Conservation (phyloP, 2,888 invertebrate species). For the Tipula helvola region DNA sequence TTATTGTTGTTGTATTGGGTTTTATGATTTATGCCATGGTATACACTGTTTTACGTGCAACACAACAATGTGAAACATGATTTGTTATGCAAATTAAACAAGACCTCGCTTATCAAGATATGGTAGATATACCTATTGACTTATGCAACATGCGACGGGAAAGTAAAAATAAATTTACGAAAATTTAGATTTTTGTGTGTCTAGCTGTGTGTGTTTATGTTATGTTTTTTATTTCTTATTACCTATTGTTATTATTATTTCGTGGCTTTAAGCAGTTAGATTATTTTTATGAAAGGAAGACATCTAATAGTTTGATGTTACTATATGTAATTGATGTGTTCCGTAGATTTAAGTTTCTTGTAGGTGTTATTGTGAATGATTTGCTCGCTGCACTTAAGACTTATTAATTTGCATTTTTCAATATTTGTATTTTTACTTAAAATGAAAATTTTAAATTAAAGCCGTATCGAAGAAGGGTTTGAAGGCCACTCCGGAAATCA, state of each 20-base stretch:
- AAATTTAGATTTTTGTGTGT: not conserved
- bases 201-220: not conserved
- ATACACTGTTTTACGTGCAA: not conserved
- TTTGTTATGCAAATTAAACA: not conserved
- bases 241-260: not conserved
- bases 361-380: too few relatives aligned
- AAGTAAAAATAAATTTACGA: not conserved
- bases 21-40: not conserved
- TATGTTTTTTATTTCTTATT: not conserved
- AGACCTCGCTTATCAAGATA: not conserved
- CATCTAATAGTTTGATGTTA: not conserved
- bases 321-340: not conserved
- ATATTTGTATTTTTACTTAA: too few relatives aligned
- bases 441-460: too few relatives aligned
- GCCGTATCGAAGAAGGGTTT: too few relatives aligned
- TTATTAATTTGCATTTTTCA: too few relatives aligned
- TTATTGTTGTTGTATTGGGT: not conserved
- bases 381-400: too few relatives aligned
- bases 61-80: not conserved
- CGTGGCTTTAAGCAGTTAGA: not conserved
- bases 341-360: not conserved
- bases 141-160: not conserved
- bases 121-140: not conserved
- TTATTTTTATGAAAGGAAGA: not conserved
- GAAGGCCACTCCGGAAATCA: too few relatives aligned